Evolutionary conservation across 2,888 invertebrate species (phyloP).

Genomic region (Pollenia amentaria): DNA sequence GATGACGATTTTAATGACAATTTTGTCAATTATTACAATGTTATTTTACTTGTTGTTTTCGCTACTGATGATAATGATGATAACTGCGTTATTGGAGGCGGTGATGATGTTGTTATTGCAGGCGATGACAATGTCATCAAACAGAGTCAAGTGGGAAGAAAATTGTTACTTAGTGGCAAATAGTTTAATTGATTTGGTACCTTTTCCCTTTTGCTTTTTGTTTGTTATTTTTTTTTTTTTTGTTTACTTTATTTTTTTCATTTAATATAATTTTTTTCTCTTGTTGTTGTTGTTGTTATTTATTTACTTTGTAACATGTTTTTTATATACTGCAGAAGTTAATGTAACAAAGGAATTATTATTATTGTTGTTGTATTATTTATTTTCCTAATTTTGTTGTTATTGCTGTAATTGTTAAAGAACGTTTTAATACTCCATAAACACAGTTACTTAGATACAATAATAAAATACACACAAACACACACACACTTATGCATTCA

Average conservation of each 20-base stretch:
- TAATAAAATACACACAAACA: not conserved
- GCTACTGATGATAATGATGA: conserved; percentile 39
- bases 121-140: conserved; percentile 62
- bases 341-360: conserved; percentile 37
- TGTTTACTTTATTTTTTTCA: conserved; percentile 14
- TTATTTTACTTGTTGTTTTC: conserved; percentile 22
- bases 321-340: conserved; percentile 32
- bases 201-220: conserved; percentile 66
- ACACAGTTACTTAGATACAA: conserved; percentile 32
- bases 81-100: conserved; percentile 21
- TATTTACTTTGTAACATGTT: conserved; percentile 25
- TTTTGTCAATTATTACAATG: conserved; percentile 42
- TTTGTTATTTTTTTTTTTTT: conserved; percentile 26
- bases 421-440: conserved; percentile 28
- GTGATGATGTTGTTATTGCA: conserved; percentile 47
- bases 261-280: conserved; percentile 12
- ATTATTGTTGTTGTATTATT: not conserved
- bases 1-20: conserved; percentile 21
- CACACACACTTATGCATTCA: not conserved
- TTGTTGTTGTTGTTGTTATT: not conserved
- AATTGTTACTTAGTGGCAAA: conserved; percentile 38
- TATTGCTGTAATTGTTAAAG: conserved; percentile 37
- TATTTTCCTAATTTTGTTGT: not conserved
- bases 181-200: conserved; percentile 52
- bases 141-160: conserved; percentile 17